phyloP scores from a whole-genome alignment of 2,113 vertebrate species.

The Salvelinus sp. region DNA sequence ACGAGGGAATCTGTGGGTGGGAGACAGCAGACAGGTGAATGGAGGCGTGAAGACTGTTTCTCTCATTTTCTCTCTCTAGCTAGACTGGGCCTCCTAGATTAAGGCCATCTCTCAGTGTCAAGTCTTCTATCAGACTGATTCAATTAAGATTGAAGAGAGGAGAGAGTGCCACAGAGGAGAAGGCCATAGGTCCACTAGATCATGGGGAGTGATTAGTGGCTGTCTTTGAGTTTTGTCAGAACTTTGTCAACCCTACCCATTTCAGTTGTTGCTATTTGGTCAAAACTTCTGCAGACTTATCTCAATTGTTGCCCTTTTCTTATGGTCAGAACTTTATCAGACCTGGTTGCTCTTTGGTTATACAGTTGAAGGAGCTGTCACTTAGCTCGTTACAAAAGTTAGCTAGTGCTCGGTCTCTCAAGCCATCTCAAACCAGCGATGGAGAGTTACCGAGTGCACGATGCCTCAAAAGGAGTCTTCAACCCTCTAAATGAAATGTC shows the following conservation, averaged over 20 bases:
- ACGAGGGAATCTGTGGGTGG: constrained; percentile 64
- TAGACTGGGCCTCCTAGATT: constrained; percentile 76
- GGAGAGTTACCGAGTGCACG: no score
- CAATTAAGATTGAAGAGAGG: constrained; percentile 86
- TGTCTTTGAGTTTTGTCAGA: constrained; percentile 5
- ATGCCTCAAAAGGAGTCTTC: no score
- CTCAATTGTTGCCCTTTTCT: not conserved
- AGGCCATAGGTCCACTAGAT: not conserved
- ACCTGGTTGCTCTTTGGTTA: not conserved
- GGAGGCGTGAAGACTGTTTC: constrained; percentile 78
- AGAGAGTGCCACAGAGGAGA: constrained; percentile 68
- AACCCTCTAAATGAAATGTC: no score
- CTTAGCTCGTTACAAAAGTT: not conserved
- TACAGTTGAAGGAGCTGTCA: not conserved
- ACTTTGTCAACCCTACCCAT: not conserved
- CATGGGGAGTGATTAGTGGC: not conserved
- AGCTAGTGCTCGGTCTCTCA: no score
- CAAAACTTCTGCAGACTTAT: not conserved
- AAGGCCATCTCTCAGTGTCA: constrained; percentile 85
- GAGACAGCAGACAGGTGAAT: constrained; percentile 72
- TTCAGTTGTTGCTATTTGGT: not conserved
- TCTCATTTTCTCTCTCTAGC: constrained; percentile 70
- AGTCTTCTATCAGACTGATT: constrained; percentile 82
- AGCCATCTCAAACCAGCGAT: no score
- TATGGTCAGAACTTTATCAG: no score